A percentile compares a stretch with the other conserved stretches of the same genome.
phyloP scores from a whole-genome alignment of 37 sponge, comb jelly and placozoan genomes.

The Aplysina aerophoba region DNA sequence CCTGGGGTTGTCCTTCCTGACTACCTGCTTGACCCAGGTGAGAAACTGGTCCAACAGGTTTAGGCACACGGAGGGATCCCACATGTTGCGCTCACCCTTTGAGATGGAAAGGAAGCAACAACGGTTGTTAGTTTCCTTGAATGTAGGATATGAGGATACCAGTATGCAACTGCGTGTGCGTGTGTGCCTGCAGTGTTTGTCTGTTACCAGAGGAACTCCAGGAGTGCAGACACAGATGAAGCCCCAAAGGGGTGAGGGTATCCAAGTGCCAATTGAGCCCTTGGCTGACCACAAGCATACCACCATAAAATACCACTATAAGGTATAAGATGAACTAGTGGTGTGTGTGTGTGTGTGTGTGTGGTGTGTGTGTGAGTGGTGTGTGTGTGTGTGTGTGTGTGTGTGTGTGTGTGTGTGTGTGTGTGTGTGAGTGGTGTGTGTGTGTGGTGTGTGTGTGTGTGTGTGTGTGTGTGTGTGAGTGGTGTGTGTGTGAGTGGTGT shows the following conservation, averaged over 20 bases:
- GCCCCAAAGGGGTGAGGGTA: no score
- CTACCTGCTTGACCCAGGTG: slow-evolving; percentile 74
- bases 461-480: no score
- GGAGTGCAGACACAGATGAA: background rate
- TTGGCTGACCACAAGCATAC: no score
- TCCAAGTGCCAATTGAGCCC: no score
- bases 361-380: slow-evolving; percentile 2
- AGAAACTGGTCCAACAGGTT: slow-evolving; percentile 81
- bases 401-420: background rate
- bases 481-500: no score
- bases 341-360: slow-evolving; percentile 7
- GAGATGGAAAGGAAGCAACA: background rate
- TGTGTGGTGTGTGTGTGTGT: no score
- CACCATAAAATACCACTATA: no score
- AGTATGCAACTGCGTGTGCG: slow-evolving; percentile 25
- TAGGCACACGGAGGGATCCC: slow-evolving; percentile 84
- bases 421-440: no score
- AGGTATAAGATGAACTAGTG: background rate
- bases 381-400: background rate
- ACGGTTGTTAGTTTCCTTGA: no score
- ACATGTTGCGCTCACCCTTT: slow-evolving; percentile 49
- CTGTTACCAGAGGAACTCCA: background rate
- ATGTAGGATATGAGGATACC: background rate
- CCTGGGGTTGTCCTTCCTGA: slow-evolving; percentile 66
- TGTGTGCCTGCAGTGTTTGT: slow-evolving; percentile 28